Evolutionary conservation across 1,140 invertebrate genomes (phyloP), one percentile per base, ranked within the genome.

Genomic region (Venturia canescens): DNA sequence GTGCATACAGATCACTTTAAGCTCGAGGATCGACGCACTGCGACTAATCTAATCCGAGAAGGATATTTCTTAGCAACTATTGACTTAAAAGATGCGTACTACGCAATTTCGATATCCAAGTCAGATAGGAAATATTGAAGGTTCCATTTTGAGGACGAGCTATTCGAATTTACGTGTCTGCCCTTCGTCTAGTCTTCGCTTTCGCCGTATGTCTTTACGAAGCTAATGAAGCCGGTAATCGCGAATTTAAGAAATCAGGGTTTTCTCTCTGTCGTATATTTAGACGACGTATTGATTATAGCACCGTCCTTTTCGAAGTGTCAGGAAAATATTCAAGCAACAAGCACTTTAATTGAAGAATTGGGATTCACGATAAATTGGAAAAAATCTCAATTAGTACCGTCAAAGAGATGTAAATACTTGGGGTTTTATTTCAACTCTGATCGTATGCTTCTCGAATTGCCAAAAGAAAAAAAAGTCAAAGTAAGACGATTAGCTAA

Each of bases 21-120:
- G 38, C 71, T 82, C 50, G 80, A 82, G 53, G 75, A 82, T 60
- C 38, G 78, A n/a, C 38, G 76, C 13, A 29, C 80, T 38, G 80
- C 69, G 9, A 72, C 15, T 15, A 48, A 72, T 27, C 26, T 82
- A 60, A 60, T 82, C 13, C 9, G 7, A 9, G 34, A 1, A 23
- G 29, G 27, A 13, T 34, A 48, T 9, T 78, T 78, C 66, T 34
- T 78, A 60, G 67, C 69, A 21, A 71, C 21, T 18, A 26, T 82
- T 15, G 80, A 82, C 23, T 57, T 78, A 26, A 50, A 82, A 23
- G 82, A 83, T 50, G 66, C 82, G 21, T 80, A 80, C 67, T 83
- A 70, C 26, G 26, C 69, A 23, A 26, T 83, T 57, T 79, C 70
- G 3, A 66, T 82, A 26, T 11, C 44, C 63, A 27, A 48, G 9